Base-by-base conservation (phyloP, 2,888 invertebrate genomes). In the Opisthograptis luteolata region DNA sequence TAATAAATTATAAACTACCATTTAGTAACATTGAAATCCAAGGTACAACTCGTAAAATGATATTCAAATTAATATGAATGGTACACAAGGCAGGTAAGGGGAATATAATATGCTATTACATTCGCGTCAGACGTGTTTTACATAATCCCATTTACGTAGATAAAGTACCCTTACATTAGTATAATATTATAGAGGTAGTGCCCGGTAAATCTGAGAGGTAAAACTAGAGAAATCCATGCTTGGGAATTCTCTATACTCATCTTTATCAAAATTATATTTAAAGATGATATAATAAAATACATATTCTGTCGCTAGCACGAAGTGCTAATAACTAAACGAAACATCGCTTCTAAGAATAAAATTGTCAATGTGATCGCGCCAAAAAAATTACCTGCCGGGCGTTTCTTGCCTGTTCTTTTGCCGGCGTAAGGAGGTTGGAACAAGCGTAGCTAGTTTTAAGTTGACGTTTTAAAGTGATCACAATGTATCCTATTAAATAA, bases 21-120 rank as follows among this genome's bases (percentile, higher is more conserved):
- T 44, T 50, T 44, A 44, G 40, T 44, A 35, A 40, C 25, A 51
- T 45, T 51, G 44, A 45, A 51, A 51, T 39, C 22, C 20, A 15
- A 40, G 24, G 41, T 19, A 25, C 45, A 40, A 22, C 34, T 30
- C 50, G 43, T 44, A 48, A 54, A 54, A 54, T 48, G 39, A 45
- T 54, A 48, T 54, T 54, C 48, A 54, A 48, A 54, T 54, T 54
- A 48, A 54, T 54, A 54, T 48, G 40, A 53, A 53, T 48, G 44
- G 36, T 48, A 48, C 53, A 54, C 48, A 48, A 36, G 27, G 48
- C 53, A 54, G 55, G 53, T 53, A 53, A 54, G 44, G 41, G 35
- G 43, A 52, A 58, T 52, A 52, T 53, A 54, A 58, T 58, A 58
- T 41, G 52, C 51, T 41, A 53, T 54, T 54, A 54, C 50, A 46